Base-by-base conservation (phyloP, 1,140 invertebrate genomes). In the Lasaia peninsularis region DNA sequence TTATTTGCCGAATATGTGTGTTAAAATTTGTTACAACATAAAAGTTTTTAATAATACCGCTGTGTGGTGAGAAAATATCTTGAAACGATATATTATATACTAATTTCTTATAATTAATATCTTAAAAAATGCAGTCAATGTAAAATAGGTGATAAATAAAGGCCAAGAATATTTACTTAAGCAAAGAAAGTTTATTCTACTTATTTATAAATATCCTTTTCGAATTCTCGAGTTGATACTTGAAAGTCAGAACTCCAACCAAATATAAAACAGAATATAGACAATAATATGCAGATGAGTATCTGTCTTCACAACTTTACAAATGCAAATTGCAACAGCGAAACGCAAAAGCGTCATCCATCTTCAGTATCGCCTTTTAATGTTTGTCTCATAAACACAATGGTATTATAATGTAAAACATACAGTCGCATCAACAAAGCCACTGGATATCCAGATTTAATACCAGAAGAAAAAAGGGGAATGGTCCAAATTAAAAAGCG, bases 401-500 rank as follows among this genome's bases (percentile, higher is more conserved):
- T 65, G 53, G 52, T 44, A 68, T 65, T 71, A 68, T 56, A 71
- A 62, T 66, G 68, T 63, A 67, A 73, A 67, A 69, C 60, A 71
- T 63, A 67, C 62, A 64, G 61, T 65, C 51, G 66, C 78, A 68
- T 73, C 70, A 75, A 78, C 71, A 71, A 68, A 73, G 68, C 71
- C 66, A 73, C 64, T 75, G 66, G 71, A 78, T 80, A 82, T 74
- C 72, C 71, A 82, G 78, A 83, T 85, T 81, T 79, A 85, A 77
- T 76, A 83, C 72, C 70, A 71, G 74, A 85, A 78, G 73, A 82
- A 82, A 86, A 84, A 79, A 75, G 63, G 75, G 72, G 81, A 86
- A 84, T 84, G 80, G 76, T 86, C 82, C 78, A 86, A 87, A 87
- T 87, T 84, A 87, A 87, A 87, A 86, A 86, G 80, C 81, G 78